A percentile compares a stretch with the other conserved stretches of the same genome.
Evolutionary conservation across 2,888 invertebrate genomes (phyloP).

Genomic region (Mactromeris polynyma): DNA sequence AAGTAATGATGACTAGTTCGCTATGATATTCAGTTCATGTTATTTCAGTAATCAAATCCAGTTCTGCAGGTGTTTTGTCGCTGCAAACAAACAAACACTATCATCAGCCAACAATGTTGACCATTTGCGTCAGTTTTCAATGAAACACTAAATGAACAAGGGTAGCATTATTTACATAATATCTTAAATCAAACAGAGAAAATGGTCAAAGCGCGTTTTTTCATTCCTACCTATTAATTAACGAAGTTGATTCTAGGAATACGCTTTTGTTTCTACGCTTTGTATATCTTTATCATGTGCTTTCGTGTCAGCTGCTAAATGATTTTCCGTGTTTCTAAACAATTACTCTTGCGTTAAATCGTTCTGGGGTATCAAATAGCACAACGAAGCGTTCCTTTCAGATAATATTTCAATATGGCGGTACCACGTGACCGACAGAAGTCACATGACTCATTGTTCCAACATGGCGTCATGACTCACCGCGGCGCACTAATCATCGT

Average conservation of each 20-base stretch:
- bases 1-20: neutral
- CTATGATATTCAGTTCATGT: neutral
- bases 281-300: slow-evolving; percentile 28
- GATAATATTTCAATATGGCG: slow-evolving; percentile 25
- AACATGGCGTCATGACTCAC: slow-evolving; percentile 46
- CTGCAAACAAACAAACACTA: neutral
- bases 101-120: neutral
- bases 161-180: slow-evolving; percentile 16
- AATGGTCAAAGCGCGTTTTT: slow-evolving; percentile 26
- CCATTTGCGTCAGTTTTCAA: neutral
- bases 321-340: slow-evolving; percentile 18
- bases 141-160: slow-evolving; percentile 24
- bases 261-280: slow-evolving; percentile 21
- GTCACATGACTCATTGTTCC: slow-evolving; percentile 48
- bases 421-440: slow-evolving; percentile 17
- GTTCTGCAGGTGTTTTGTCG: neutral
- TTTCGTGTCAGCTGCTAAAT: slow-evolving; percentile 27
- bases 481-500: slow-evolving; percentile 24
- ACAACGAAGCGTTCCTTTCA: neutral
- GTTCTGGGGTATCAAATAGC: slow-evolving; percentile 34
- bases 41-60: neutral
- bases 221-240: slow-evolving; percentile 50
- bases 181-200: slow-evolving; percentile 34
- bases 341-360: slow-evolving; percentile 27
- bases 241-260: slow-evolving; percentile 29